Evolutionary conservation across 2,113 vertebrate genomes (phyloP).

Genomic region (Megaceryle maxima): DNA sequence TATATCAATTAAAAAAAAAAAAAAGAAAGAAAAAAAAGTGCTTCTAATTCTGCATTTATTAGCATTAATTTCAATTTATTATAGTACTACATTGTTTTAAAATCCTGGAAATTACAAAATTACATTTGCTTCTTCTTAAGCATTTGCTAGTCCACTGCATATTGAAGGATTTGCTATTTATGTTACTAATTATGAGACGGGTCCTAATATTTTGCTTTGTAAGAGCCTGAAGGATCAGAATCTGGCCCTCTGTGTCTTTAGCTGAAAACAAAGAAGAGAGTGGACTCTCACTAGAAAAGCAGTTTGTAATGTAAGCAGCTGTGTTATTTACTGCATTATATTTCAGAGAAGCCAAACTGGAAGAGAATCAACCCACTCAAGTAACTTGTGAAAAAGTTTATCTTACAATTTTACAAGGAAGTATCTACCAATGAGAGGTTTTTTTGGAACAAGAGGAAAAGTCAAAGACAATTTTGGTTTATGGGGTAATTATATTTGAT

Average conservation of each 20-base stretch:
- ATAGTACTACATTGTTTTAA: background rate
- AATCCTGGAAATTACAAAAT: background rate
- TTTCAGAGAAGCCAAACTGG: background rate
- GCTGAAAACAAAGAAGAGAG: background rate
- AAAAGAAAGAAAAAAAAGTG: background rate
- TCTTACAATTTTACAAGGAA: background rate
- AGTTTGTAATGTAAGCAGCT: background rate
- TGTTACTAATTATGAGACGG: background rate
- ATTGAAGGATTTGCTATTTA: background rate
- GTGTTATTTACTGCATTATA: background rate
- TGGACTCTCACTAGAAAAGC: background rate
- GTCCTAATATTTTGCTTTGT: background rate
- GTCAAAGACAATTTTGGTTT: background rate
- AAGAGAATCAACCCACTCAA: background rate
- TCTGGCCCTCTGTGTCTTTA: background rate
- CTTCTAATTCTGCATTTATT: background rate
- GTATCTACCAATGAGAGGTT: background rate
- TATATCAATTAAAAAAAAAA: background rate
- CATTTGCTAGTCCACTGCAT: background rate
- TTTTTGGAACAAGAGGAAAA: background rate
- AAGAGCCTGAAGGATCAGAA: background rate
- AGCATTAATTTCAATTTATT: conserved; percentile 14
- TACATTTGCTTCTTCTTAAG: background rate
- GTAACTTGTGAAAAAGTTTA: background rate
- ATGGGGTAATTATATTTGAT: background rate